Base-by-base conservation (phyloP, 2,113 vertebrate genomes). In the Barnardius zonarius region DNA sequence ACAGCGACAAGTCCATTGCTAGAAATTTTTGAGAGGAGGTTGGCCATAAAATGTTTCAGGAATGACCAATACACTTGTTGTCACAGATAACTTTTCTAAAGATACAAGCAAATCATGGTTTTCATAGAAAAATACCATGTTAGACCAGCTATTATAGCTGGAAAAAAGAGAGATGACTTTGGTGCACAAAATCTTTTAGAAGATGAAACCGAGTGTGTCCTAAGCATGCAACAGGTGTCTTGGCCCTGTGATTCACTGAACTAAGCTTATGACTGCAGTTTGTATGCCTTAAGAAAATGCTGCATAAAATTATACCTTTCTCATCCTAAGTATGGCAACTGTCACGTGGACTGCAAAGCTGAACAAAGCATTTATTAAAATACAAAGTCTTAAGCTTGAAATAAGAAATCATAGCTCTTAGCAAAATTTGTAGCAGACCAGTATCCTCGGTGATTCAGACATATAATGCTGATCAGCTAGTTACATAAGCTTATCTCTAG, bases 401-500 rank as follows among this genome's bases (percentile, higher is more conserved):
- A 74, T 39, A 39, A 77, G 78, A 81, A 41, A 35, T 31, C 31
- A 44, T 70, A 28, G 3, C 2, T 44, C 49, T 87, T 76, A 93
- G 16, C 27, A 66, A 80, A 25, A 90, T 52, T 28, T 76, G 27
- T 63, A 80, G n/a, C 70, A 86, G 31, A 77, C 3, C 12, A 31
- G 14, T 72, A 61, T 64, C 33, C n/a, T 92, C 31, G 57, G 39
- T 73, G 52, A 83, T 76, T 92, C 33, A 62, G 59, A 22, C 30
- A 86, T 51, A 48, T 76, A 64, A 66, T 2, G 3, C 13, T 17
- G 10, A 85, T 73, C 33, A 66, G 30, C 10, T 48, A 55, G 44
- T 90, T 95, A 85, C 30, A 37, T 82, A 94, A 96, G 23, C 23
- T 79, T 91, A 43, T 78, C n/a, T 86, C 62, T 73, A 35, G 55